These are phyloP conservation scores for Psittacula echo DNA, from an alignment of 2,797 vertebrate genomes.

Conservation along the genomic window DNA sequence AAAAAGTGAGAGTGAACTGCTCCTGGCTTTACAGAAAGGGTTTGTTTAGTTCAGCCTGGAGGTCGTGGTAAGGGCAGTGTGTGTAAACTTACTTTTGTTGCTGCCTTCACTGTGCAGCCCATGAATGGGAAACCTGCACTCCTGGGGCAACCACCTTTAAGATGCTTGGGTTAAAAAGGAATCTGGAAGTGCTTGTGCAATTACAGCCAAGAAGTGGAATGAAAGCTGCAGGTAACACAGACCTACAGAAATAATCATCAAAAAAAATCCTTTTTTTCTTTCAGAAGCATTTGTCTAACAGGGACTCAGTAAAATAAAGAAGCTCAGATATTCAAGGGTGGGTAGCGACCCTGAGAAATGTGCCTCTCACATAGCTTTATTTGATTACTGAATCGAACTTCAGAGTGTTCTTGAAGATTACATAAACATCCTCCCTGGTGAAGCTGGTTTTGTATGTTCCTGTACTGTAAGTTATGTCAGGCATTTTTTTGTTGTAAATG, in stretches of 20 bases:
- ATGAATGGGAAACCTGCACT: not conserved
- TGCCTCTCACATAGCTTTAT: not conserved
- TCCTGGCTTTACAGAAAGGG: not conserved
- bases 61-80: slow-evolving; percentile 51
- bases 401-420: slow-evolving; percentile 34
- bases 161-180: not conserved
- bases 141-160: slow-evolving; percentile 20
- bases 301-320: slow-evolving; percentile 30
- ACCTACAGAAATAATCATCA: not conserved
- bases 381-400: slow-evolving; percentile 55
- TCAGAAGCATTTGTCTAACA: not conserved
- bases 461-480: slow-evolving; percentile 51
- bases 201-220: not conserved
- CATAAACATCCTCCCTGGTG: slow-evolving; percentile 34
- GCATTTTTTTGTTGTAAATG: slow-evolving; percentile 64
- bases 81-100: not conserved
- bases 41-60: slow-evolving; percentile 15
- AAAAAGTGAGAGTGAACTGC: not conserved
- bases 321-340: slow-evolving; percentile 16
- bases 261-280: not conserved
- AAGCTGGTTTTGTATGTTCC: slow-evolving; percentile 52
- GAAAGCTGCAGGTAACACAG: not conserved
- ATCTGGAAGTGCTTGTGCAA: not conserved
- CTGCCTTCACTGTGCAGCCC: not conserved
- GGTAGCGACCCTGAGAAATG: not conserved